Base-by-base conservation (phyloP, 2,113 vertebrate genomes). In the Todiramphus saurophagus region DNA sequence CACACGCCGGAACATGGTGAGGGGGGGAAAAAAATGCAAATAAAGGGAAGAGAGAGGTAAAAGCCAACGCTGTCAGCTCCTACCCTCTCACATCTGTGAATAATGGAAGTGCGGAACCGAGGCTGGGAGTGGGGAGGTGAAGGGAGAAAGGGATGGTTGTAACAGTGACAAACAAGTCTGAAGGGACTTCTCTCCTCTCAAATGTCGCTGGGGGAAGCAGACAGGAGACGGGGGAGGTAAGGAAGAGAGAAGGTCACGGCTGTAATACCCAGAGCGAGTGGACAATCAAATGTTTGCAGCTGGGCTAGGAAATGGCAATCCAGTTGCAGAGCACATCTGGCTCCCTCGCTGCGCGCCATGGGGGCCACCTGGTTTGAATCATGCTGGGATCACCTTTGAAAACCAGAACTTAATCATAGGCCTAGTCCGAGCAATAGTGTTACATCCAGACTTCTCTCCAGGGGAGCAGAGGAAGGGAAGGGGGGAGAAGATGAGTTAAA, bases 241-340 rank as follows among this genome's bases (percentile, higher is more conserved):
- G 95, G 94, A 97, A 97, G 90, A 95, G 97, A 97, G 94, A 91
- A 96, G 98, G 98, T 98, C 98, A 97, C 21, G 89, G 74, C 91
- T 96, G 92, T 96, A 92, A 94, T 96, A 95, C 92, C 94, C 95
- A 92, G 87, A 95, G 97, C 2, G 69, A 91, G 93, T 96, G 96
- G 97, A 97, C 96, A 96, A 94, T 88, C 96, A 98, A 98, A 94
- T 89, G 97, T 92, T 98, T 98, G 95, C 98, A 98, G 98, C 98
- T 98, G 98, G 97, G 89, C 85, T 63, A 88, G 74, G 62, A 82
- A 97, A 95, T 83, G 87, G 91, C 50, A 83, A 72, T 95, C 30
- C 70, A 93, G 76, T 95, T 62, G 91, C 89, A 85, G 15, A 95
- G 70, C 66, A 83, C 92, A 94, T 90, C 91, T 94, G 96, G 97